Base-by-base conservation (phyloP, 2,113 vertebrate species). In the Scomber scombrus region DNA sequence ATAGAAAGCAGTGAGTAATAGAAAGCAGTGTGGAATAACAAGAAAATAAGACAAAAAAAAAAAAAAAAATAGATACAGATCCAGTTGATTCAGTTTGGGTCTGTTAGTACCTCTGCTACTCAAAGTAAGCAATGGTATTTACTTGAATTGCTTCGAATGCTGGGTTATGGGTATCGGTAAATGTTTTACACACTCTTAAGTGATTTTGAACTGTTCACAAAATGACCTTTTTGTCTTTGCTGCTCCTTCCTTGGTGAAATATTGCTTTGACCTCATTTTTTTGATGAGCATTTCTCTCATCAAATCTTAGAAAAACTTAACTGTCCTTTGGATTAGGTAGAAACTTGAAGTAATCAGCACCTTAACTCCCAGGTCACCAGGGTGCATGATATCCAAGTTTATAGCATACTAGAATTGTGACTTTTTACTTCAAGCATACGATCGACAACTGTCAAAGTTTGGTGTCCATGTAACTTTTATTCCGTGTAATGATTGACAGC, bases 391-490 rank as follows among this genome's bases (percentile, higher is more conserved):
- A 51, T 8, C 12, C 12, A 0, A 34, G 40, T 23, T 51, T 40
- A 31, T 11, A 26, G 34, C 7, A 18, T 52, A 2, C 40, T 18
- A 31, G 34, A 34, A 34, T 21, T 50, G 58, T 29, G 29, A 71
- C 2, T 10, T 19, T 60, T 60, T 3, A 5, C 13, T 57, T 52
- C n/a, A 1, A 57, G 23, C 73, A 45, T 16, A 45, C 68, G 26
- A 71, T 54, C 47, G 43, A 69, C n/a, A 78, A 15, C 63, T 65
- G 66, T 60, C 56, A 73, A 2, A 18, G 29, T 63, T 58, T 51
- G 49, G 40, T 23, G 18, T 68, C 47, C 52, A 5, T 40, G 34
- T 58, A 69, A 11, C 40, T 61, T 80, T 8, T 21, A 47, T 76
- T 68, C n/a, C 15, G 19, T 46, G 46, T 56, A 31, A 61, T 2